A percentile compares a stretch with the other conserved stretches of the same genome.
Evolutionary conservation across 2,888 invertebrate genomes (phyloP).

Genomic region (Acleris cristana): DNA sequence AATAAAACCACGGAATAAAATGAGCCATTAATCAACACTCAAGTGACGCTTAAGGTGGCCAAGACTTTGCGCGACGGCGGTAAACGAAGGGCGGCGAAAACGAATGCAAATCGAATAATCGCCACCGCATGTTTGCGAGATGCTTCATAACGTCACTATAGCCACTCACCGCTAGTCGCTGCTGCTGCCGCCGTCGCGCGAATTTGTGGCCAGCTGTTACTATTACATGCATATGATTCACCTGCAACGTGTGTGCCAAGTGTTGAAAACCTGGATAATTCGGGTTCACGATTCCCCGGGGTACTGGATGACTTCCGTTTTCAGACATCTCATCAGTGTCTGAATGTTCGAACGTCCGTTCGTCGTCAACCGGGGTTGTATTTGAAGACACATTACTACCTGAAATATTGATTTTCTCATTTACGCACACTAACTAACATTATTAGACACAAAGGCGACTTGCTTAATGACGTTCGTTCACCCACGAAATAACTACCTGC

Average conservation of each 20-base stretch:
- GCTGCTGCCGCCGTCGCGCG: too few relatives aligned
- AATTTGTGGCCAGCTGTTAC: too few relatives aligned
- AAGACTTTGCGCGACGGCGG: too few relatives aligned
- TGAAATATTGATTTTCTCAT: conserved; percentile 43
- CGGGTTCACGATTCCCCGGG: conserved; percentile 91
- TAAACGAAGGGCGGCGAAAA: too few relatives aligned
- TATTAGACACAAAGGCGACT: conserved; percentile 14
- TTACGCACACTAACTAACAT: conserved; percentile 12
- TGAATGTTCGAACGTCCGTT: conserved; percentile 82
- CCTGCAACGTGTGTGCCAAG: conserved; percentile 88
- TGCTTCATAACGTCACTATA: too few relatives aligned
- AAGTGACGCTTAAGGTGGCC: too few relatives aligned
- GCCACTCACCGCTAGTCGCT: too few relatives aligned
- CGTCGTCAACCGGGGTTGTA: conserved; percentile 77
- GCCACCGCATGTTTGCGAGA: too few relatives aligned
- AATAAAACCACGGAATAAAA: too few relatives aligned
- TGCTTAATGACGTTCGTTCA: conserved; percentile 17
- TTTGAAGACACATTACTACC: conserved; percentile 62
- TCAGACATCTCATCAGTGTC: conserved; percentile 82
- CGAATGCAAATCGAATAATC: too few relatives aligned
- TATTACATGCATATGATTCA: conserved; percentile 44
- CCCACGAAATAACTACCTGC: conserved; percentile 20
- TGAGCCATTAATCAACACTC: too few relatives aligned
- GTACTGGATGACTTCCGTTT: conserved; percentile 70
- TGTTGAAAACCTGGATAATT: conserved; percentile 94